Evolutionary conservation across 2,888 invertebrate species (phyloP).

Genomic region (Clistopyga incitator): DNA sequence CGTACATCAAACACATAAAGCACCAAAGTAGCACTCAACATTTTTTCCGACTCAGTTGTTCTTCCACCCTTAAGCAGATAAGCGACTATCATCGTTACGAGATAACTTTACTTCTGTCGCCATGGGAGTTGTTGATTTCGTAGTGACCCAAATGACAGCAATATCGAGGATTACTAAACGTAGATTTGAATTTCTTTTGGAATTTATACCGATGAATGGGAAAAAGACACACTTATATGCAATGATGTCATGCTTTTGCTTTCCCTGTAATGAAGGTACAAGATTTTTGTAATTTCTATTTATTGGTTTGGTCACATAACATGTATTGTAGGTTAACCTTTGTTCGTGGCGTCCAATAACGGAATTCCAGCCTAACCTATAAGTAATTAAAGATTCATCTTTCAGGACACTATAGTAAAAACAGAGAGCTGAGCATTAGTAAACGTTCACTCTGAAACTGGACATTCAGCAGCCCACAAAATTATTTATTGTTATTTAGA

Average conservation of each 20-base stretch:
- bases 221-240: too few relatives aligned
- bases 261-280: neutral
- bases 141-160: neutral
- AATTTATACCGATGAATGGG: too few relatives aligned
- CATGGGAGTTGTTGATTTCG: neutral
- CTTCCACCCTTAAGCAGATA: constrained; percentile 47
- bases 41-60: constrained; percentile 39
- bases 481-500: too few relatives aligned
- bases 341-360: too few relatives aligned
- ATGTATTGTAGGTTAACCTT: too few relatives aligned
- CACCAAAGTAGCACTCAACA: constrained; percentile 48
- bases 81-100: constrained; percentile 53
- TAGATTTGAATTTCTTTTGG: neutral
- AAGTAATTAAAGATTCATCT: neutral
- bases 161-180: too few relatives aligned
- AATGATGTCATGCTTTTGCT: neutral
- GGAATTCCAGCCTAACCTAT: too few relatives aligned
- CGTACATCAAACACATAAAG: constrained; percentile 58
- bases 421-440: too few relatives aligned
- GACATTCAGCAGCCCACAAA: too few relatives aligned
- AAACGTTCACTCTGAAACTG: too few relatives aligned
- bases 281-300: neutral
- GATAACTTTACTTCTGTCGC: neutral
- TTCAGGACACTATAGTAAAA: too few relatives aligned
- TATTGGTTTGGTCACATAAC: neutral